Evolutionary conservation across 2,888 invertebrate species (phyloP), one percentile per base, ranked within the genome.

Genomic region (Acrobasis repandana): DNA sequence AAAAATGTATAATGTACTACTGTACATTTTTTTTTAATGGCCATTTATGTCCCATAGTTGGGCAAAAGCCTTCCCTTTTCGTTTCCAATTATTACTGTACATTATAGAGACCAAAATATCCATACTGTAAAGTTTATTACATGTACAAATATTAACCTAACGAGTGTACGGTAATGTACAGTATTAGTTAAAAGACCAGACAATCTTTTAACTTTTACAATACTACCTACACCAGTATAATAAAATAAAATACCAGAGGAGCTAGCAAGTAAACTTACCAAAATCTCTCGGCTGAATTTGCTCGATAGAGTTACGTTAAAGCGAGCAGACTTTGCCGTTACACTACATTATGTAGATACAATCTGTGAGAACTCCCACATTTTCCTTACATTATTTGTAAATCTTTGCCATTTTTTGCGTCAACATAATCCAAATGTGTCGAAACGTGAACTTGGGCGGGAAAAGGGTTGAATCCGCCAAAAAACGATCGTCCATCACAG

Each of bases 401-500:
- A 51, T 34, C 51, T 51, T 50, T 38, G 54, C 54, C 54, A 50
- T 54, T 68, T 67, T 64, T 60, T 63, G 61, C 65, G 59, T 60
- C 58, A 68, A 61, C 62, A 65, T 65, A 71, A 69, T 71, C 74
- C 74, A 67, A 72, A 76, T 74, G 75, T 76, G 73, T 79, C 74
- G 76, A 75, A 79, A 82, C 75, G 74, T 75, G 76, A 75, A 82
- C 78, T 80, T 73, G 68, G 71, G 70, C 68, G 70, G 68, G 70
- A 72, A 76, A 80, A 84, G 82, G 84, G 81, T 80, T 74, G 76
- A 80, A 78, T 78, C 77, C 77, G 79, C 79, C 80, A 85, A 89
- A 88, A 87, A 87, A 79, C 67, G 85, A 76, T 88, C 88, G 83
- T 90, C 81, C 80, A 90, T 90, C 90, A 90, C 79, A 64, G 80